Conservation (phyloP, 2,888 invertebrate species). For the Synanthedon vespiformis region DNA sequence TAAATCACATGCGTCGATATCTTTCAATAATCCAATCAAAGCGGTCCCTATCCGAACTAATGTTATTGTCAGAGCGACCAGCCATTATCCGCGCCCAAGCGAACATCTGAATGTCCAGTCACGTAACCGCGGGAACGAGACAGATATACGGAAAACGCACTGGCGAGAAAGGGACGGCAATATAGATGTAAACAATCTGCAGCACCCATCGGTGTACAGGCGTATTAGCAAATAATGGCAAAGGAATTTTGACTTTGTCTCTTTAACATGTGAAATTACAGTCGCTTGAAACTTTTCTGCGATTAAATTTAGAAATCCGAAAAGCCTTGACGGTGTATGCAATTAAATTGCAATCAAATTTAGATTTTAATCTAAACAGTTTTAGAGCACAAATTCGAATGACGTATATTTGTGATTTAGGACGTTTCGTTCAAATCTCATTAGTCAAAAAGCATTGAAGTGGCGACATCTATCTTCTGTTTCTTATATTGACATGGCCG, state of each 20-base stretch:
- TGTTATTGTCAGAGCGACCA: constrained; percentile 60
- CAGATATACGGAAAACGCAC: constrained; percentile 11
- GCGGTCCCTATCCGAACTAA: constrained; percentile 50
- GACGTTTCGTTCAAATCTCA: constrained; percentile 20
- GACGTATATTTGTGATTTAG: constrained; percentile 4
- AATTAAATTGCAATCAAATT: neutral
- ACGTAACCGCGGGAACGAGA: constrained; percentile 33
- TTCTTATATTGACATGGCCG: constrained; percentile 45
- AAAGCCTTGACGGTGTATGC: constrained; percentile 3
- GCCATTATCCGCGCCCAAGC: constrained; percentile 49
- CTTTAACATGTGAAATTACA: neutral
- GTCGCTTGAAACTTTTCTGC: neutral
- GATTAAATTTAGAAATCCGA: constrained; percentile 3
- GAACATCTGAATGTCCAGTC: constrained; percentile 57
- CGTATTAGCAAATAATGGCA: constrained; percentile 5
- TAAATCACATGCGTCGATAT: constrained; percentile 52
- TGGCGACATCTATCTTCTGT: constrained; percentile 48
- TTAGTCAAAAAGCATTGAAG: constrained; percentile 32
- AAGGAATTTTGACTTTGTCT: constrained; percentile 6
- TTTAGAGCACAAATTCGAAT: constrained; percentile 9
- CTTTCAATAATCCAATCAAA: constrained; percentile 65
- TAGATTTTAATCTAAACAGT: neutral
- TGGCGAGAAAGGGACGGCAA: constrained; percentile 21
- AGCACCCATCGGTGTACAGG: constrained; percentile 6
- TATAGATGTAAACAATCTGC: constrained; percentile 41